Conservation (phyloP, 2,113 vertebrate genomes). For the Colossoma macropomum region DNA sequence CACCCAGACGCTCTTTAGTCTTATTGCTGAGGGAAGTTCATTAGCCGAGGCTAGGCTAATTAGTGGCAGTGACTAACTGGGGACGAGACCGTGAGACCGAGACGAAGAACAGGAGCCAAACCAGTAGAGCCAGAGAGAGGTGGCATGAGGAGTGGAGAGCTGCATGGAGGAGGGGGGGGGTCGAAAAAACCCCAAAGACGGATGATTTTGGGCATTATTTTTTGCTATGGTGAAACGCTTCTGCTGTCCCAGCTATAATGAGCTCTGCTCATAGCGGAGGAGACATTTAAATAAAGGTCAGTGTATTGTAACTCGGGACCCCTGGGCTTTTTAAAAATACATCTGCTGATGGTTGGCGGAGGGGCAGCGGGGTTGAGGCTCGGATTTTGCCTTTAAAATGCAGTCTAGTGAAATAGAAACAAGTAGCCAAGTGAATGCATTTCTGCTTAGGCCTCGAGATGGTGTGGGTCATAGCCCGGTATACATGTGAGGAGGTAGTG, state of each 20-base stretch:
- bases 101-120: slow-evolving; percentile 37
- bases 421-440: background rate
- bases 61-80: slow-evolving; percentile 64
- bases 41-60: slow-evolving; percentile 68
- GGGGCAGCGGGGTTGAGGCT: slow-evolving; percentile 64
- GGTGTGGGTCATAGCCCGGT: background rate
- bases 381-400: slow-evolving; percentile 74
- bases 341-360: slow-evolving; percentile 59
- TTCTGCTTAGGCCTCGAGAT: background rate
- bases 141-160: slow-evolving; percentile 4
- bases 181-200: background rate
- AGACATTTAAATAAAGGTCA: slow-evolving; percentile 85
- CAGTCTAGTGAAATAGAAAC: slow-evolving; percentile 71
- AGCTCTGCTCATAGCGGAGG: slow-evolving; percentile 74
- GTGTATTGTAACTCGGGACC: slow-evolving; percentile 72
- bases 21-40: slow-evolving; percentile 68
- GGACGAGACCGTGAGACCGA: slow-evolving; percentile 64
- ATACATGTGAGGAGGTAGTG: slow-evolving; percentile 1
- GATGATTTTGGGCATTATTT: background rate
- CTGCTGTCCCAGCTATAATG: slow-evolving; percentile 76
- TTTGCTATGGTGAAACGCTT: slow-evolving; percentile 67
- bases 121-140: background rate
- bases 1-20: slow-evolving; percentile 55
- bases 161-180: background rate
- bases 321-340: slow-evolving; percentile 78